These are phyloP conservation scores for Antechinus flavipes DNA, from an alignment of 2,113 vertebrate species.

Conservation along the genomic window DNA sequence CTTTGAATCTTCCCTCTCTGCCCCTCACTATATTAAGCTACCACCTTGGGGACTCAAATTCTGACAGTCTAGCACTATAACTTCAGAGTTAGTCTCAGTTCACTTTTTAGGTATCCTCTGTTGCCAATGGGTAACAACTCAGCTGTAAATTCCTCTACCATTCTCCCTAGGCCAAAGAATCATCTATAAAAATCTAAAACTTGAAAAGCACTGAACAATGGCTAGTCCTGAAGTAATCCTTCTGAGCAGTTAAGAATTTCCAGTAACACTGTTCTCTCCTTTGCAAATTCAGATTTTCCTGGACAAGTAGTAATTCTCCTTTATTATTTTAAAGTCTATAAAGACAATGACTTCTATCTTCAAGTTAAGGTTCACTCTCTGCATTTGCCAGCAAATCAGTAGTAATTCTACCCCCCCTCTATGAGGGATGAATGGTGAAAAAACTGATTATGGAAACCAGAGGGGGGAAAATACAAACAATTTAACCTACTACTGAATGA, in stretches of 20 bases:
- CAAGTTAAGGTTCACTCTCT: neutral
- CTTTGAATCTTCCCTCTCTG: neutral
- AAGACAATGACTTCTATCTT: neutral
- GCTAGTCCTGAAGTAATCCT: neutral
- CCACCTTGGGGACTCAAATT: neutral
- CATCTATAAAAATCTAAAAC: neutral
- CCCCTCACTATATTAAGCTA: neutral
- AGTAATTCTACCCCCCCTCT: neutral
- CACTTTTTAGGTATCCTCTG: neutral
- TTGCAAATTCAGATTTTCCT: neutral
- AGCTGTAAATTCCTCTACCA: neutral
- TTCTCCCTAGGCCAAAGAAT: neutral
- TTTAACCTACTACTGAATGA: neutral
- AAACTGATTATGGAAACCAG: neutral
- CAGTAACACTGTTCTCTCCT: neutral
- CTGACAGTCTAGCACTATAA: neutral
- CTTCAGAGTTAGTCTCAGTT: neutral
- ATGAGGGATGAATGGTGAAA: neutral
- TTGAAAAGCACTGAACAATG: neutral
- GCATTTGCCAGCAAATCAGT: neutral
- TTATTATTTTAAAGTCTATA: neutral
- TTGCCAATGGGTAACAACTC: neutral
- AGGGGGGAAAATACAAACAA: neutral
- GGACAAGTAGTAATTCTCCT: neutral
- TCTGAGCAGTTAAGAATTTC: neutral